These are phyloP conservation scores for Himalopsyche phryganea DNA, from an alignment of 1,140 invertebrate genomes.

Conservation along the genomic window DNA sequence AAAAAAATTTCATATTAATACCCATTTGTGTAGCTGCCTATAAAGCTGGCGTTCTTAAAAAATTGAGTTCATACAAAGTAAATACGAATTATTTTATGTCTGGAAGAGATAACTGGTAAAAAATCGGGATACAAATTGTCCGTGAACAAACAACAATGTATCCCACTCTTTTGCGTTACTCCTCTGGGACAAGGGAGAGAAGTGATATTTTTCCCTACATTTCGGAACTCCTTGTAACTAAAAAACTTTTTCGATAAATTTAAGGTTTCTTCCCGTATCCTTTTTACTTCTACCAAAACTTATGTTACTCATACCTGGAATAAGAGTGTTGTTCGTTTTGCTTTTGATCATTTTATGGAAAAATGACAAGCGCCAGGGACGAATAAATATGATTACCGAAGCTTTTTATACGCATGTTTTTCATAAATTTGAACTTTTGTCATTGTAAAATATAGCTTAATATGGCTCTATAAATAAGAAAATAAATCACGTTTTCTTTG, in stretches of 20 bases:
- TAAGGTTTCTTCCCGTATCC: slow-evolving; percentile 11
- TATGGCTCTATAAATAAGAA: too few relatives aligned
- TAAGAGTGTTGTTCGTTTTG: slow-evolving; percentile 17
- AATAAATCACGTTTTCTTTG: too few relatives aligned
- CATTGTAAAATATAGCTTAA: too few relatives aligned
- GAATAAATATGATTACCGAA: slow-evolving; percentile 28
- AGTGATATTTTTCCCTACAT: slow-evolving; percentile 26
- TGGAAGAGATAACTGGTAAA: too few relatives aligned
- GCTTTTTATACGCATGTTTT: slow-evolving; percentile 10
- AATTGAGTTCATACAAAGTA: too few relatives aligned
- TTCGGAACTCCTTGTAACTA: slow-evolving; percentile 19
- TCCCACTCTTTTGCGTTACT: slow-evolving; percentile 5
- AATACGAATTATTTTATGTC: too few relatives aligned
- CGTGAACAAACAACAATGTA: too few relatives aligned
- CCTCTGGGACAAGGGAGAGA: slow-evolving; percentile 12
- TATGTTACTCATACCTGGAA: slow-evolving; percentile 17
- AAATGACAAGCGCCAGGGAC: slow-evolving; percentile 22
- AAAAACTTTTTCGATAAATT: slow-evolving; percentile 34
- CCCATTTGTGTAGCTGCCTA: too few relatives aligned
- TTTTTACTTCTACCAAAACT: slow-evolving; percentile 13
- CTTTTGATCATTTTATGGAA: slow-evolving; percentile 26
- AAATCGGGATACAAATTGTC: neutral
- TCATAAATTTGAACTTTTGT: neutral
- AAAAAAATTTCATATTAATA: too few relatives aligned
- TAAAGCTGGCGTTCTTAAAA: too few relatives aligned